phyloP scores from a whole-genome alignment of 2,888 invertebrate species.

The Imbricaverruca yamaguchii region DNA sequence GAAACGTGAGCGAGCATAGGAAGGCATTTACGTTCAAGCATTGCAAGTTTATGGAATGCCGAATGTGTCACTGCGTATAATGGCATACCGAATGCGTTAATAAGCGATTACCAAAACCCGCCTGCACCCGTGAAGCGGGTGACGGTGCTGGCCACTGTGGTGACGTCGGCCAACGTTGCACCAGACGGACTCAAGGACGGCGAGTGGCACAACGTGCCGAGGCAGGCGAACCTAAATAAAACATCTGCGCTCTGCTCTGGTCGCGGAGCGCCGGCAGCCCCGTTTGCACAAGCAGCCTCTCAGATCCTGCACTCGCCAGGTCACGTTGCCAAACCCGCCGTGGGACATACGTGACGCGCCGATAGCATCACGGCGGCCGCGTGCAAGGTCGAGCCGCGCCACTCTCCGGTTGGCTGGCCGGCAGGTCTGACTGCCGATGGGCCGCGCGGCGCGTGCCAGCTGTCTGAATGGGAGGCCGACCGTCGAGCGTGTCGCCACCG shows the following conservation, averaged over 20 bases:
- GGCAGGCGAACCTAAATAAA: neutral
- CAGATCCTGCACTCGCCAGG: neutral
- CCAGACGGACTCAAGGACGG: neutral
- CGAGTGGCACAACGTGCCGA: neutral
- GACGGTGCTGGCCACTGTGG: no score
- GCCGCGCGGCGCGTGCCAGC: neutral
- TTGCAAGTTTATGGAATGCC: no score
- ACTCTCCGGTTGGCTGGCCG: neutral
- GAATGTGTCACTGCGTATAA: no score
- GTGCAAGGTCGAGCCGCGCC: neutral
- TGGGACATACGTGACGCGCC: neutral
- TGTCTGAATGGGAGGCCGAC: neutral
- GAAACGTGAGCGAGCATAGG: no score
- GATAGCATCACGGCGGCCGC: neutral
- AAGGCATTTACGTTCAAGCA: no score
- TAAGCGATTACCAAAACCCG: no score
- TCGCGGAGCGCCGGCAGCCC: neutral
- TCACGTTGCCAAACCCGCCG: neutral
- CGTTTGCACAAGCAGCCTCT: neutral
- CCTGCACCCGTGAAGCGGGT: no score
- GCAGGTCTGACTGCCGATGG: no score
- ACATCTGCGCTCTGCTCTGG: neutral
- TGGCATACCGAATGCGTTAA: no score
- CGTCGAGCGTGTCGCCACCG: neutral
- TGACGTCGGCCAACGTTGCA: no score